These are phyloP conservation scores for Osmerus eperlanus DNA, from an alignment of 2,113 vertebrate genomes.

Conservation along the genomic window DNA sequence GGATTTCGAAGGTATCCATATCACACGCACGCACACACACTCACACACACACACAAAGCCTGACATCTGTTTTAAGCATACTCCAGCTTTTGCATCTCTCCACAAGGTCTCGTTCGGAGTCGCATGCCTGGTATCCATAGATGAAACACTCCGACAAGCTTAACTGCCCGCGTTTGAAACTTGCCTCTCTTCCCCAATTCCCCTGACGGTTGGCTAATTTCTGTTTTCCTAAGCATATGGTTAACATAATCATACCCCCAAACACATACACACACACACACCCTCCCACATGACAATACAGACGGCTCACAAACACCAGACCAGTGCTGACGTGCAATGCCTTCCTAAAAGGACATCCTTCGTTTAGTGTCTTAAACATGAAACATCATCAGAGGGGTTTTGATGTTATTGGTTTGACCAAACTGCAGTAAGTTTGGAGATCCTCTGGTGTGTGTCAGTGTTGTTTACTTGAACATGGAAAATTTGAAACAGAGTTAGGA, in stretches of 20 bases:
- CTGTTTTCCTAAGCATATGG: constrained; percentile 55
- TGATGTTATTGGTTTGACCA: too few relatives aligned
- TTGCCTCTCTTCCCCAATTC: constrained; percentile 45
- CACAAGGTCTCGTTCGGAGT: constrained; percentile 63
- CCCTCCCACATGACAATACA: constrained; percentile 29
- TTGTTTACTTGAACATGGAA: too few relatives aligned
- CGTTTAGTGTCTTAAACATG: background rate
- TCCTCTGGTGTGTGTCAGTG: too few relatives aligned
- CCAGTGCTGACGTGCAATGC: constrained; percentile 5
- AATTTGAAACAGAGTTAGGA: too few relatives aligned
- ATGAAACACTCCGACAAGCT: constrained; percentile 70
- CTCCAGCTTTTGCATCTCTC: constrained; percentile 59
- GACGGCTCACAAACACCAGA: background rate
- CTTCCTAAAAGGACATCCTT: background rate
- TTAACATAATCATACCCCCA: constrained; percentile 40
- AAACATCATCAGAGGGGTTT: too few relatives aligned
- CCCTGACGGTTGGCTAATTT: constrained; percentile 57
- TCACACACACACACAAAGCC: constrained; percentile 52
- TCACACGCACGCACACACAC: constrained; percentile 37
- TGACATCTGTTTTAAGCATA: constrained; percentile 69
- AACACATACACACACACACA: too few relatives aligned
- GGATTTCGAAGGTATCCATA: constrained; percentile 63
- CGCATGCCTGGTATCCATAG: constrained; percentile 62
- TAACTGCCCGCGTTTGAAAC: constrained; percentile 67
- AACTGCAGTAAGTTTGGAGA: too few relatives aligned